Evolutionary conservation across 2,888 invertebrate genomes (phyloP), one percentile per base, ranked within the genome.

Genomic region (Brachyopa scutellaris): DNA sequence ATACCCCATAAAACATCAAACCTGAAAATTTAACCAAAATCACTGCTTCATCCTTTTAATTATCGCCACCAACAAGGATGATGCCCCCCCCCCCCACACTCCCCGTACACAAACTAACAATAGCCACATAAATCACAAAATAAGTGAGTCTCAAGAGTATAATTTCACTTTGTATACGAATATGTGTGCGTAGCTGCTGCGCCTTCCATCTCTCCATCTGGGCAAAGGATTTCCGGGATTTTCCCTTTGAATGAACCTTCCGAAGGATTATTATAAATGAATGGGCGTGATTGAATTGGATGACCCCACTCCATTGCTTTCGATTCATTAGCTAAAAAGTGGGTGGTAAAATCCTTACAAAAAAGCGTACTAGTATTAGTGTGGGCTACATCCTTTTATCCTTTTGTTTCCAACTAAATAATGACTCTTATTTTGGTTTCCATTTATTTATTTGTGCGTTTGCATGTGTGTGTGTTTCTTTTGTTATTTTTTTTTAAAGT

Each of bases 111-210:
- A 45, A 19, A 49, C 57, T 15, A 59, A 72, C 66, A 79, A 66
- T 57, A 7, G 49, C 33, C 57, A n/a, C 15, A 72, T 78, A 70
- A 78, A 78, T 73, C 61, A 55, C 31, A n/a, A 15, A 72, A 57
- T 61, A 69, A 66, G 53, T 79, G 53, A 45, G 55, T 67, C 74
- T 62, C 55, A 23, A 15, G 79, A 55, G 79, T 62, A 42, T 29
- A 62, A 74, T 79, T 74, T 74, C 8, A 59, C 31, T 29, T 53
- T 59, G 19, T 29, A 26, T 19, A 17, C 31, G 29, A 11, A 13
- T 45, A 11, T n/a, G n/a, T n/a, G n/a, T n/a, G n/a, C n/a, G n/a
- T n/a, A n/a, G n/a, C n/a, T n/a, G n/a, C n/a, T n/a, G n/a, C n/a
- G 15, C 1, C 5, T 36, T 36, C n/a, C 15, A 9, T n/a, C 21